Conservation (phyloP, 2,113 vertebrate genomes). For the Scophthalmus maximus region DNA sequence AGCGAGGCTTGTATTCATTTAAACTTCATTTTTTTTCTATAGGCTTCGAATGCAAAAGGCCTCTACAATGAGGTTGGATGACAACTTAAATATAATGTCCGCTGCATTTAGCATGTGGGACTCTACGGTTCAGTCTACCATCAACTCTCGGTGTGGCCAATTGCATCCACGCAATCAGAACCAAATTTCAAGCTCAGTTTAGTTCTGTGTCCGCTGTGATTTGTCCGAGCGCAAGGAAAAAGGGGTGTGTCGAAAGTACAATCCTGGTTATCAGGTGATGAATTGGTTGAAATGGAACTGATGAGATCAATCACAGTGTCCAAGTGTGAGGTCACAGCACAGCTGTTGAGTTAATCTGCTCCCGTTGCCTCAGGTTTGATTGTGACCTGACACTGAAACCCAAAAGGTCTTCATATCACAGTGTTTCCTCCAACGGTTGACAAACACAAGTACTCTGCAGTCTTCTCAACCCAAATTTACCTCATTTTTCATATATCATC, state of each 20-base stretch:
- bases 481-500: background rate
- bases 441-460: too few species aligned
- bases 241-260: too few species aligned
- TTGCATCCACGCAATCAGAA: conserved; percentile 48
- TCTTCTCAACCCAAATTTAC: background rate
- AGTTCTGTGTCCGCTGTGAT: conserved; percentile 40
- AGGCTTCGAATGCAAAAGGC: conserved; percentile 4
- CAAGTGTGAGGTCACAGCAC: conserved; percentile 32
- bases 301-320: conserved; percentile 51
- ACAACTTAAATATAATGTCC: conserved; percentile 39
- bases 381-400: conserved; percentile 35
- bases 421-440: too few species aligned
- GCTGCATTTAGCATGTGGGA: conserved; percentile 37
- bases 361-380: conserved; percentile 24
- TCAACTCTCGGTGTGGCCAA: conserved; percentile 74
- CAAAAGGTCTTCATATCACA: background rate
- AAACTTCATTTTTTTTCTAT: conserved; percentile 19
- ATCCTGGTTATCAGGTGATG: conserved; percentile 42
- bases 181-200: conserved; percentile 75
- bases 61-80: background rate
- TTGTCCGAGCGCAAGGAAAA: too few species aligned
- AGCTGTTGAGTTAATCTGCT: conserved; percentile 30
- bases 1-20: conserved; percentile 19
- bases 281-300: conserved; percentile 34
- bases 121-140: conserved; percentile 77